Base-by-base conservation (phyloP, 2,888 invertebrate species). In the Bellardia bayeri region DNA sequence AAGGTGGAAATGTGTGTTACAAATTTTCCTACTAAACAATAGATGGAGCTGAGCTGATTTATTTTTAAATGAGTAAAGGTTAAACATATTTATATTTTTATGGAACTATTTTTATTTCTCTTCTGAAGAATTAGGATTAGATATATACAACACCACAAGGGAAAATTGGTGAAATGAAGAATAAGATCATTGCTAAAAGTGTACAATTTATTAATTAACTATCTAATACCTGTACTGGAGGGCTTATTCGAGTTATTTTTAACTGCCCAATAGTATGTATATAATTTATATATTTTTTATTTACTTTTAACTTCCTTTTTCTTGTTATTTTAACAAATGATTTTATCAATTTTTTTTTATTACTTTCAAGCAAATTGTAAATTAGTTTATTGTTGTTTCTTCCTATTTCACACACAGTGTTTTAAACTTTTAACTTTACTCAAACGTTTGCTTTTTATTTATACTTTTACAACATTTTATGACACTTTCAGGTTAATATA, bases 391-490 rank as follows among this genome's bases (percentile, higher is more conserved):
- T 56, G 30, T 13, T 14, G 40, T 8, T 16, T 14, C 33, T 33
- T 30, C 33, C n/a, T 9, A 51, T 37, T 3, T 45, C n/a, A 33
- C 68, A 51, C 6, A 69, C 51, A 13, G 9, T 6, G 14, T 71
- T 51, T 51, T 71, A 45, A 37, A n/a, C 54, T 54, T 54, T 69
- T 8, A 16, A n/a, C 30, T 61, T 33, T n/a, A 63, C 37, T 23
- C 11, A 66, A 66, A 42, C 9, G 4, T 23, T 66, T 45, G 1
- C n/a, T 11, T 66, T 61, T 61, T 45, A 64, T 66, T 42, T 45
- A 16, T 40, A n/a, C 13, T 45, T 66, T 23, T 51, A 76, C 54
- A 76, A 76, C 58, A 72, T 64, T 66, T 76, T 76, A 76, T 54
- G 64, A 54, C 54, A 54, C 64, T 23, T 76, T 51, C 64, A 33